A percentile compares a stretch with the other conserved stretches of the same genome.
Conservation (phyloP, 2,888 invertebrate species). For the Gerris lacustris region DNA sequence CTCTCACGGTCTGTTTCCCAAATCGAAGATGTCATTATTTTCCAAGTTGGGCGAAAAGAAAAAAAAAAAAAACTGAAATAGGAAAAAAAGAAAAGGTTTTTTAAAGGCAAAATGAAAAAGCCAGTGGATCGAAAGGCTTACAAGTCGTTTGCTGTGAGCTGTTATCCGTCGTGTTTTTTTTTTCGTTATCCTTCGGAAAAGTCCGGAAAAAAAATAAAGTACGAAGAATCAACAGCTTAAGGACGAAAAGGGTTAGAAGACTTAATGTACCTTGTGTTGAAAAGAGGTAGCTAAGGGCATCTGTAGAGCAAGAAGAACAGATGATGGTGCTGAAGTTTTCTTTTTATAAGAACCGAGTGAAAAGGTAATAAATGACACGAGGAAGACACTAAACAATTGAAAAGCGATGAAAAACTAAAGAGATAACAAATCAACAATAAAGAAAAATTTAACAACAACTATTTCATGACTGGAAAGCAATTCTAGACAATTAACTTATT, state of each 20-base stretch:
- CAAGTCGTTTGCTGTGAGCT: background rate
- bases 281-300: too few relatives aligned
- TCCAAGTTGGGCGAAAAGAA: background rate
- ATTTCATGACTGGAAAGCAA: too few relatives aligned
- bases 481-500: too few relatives aligned
- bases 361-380: too few relatives aligned
- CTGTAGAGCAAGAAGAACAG: too few relatives aligned
- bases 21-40: slow-evolving; percentile 3
- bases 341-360: too few relatives aligned
- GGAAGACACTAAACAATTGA: too few relatives aligned
- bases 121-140: background rate
- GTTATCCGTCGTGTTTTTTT: background rate
- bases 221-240: background rate
- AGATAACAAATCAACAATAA: too few relatives aligned
- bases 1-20: background rate
- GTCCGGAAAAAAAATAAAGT: background rate
- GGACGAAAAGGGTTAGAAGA: background rate
- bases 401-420: too few relatives aligned
- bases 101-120: background rate
- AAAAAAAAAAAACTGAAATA: too few relatives aligned
- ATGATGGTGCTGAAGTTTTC: too few relatives aligned
- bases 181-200: background rate
- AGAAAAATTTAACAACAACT: too few relatives aligned
- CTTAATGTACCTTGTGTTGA: background rate
- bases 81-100: background rate